Evolutionary conservation across 2,888 invertebrate species (phyloP).

Genomic region (Sarcophaga rosellei): DNA sequence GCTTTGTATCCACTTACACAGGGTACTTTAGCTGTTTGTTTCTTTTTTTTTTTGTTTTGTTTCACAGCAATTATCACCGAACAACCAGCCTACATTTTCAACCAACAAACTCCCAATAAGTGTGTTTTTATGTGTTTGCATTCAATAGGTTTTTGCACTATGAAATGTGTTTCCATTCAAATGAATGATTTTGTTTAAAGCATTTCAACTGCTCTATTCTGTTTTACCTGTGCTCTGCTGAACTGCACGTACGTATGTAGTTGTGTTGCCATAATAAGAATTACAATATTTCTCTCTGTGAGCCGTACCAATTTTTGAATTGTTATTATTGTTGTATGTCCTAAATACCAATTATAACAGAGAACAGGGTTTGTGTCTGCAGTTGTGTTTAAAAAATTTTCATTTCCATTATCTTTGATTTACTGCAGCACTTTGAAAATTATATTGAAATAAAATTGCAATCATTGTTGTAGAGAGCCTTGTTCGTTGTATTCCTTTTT

Average conservation of each 20-base stretch:
- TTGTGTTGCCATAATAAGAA: constrained; percentile 4
- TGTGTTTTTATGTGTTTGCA: not conserved
- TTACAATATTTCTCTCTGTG: not conserved
- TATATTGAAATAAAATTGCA: constrained; percentile 53
- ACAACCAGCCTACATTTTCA: not conserved
- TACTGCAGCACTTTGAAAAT: constrained; percentile 58
- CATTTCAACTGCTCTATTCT: constrained; percentile 1
- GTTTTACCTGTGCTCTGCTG: constrained; percentile 28
- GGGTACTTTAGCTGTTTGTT: too few relatives aligned
- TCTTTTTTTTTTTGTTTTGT: too few relatives aligned
- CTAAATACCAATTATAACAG: constrained; percentile 31
- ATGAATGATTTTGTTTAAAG: constrained; percentile 21
- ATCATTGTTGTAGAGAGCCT: constrained; percentile 20
- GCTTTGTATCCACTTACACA: too few relatives aligned
- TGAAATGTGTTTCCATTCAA: constrained; percentile 13
- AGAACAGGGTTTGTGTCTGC: not conserved
- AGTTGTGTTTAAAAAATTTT: constrained; percentile 24
- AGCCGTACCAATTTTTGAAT: not conserved
- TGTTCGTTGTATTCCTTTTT: not conserved
- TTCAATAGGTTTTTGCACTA: constrained; percentile 29
- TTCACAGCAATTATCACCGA: too few relatives aligned
- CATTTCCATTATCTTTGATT: constrained; percentile 60
- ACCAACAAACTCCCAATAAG: not conserved
- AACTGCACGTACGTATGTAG: too few relatives aligned
- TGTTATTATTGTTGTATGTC: constrained; percentile 4